Evolutionary conservation across 2,113 vertebrate genomes (phyloP).

Genomic region (Malurus elegans): DNA sequence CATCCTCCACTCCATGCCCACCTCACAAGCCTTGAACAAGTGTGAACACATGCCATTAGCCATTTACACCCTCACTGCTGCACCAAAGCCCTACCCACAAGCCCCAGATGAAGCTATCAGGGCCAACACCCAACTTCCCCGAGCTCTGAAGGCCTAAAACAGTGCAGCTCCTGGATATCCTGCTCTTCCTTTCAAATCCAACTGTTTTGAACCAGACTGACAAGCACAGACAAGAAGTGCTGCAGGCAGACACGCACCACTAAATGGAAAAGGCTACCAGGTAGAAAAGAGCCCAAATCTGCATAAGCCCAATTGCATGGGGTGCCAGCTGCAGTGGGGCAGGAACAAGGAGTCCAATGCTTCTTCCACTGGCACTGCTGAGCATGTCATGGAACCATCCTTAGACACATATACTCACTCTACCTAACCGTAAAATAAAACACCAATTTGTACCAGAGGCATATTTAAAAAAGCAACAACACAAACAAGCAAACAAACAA

Average conservation of each 20-base stretch:
- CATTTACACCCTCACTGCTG: not conserved
- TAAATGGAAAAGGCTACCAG: not conserved
- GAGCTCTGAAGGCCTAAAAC: not conserved
- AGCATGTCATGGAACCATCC: not conserved
- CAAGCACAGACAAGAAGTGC: not conserved
- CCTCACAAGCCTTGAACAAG: not conserved
- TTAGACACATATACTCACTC: not conserved
- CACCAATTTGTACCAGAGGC: not conserved
- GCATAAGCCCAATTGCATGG: not conserved
- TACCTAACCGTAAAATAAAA: not conserved
- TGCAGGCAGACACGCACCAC: not conserved
- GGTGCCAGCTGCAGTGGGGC: rapidly evolving
- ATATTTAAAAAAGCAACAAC: not conserved
- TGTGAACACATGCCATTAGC: not conserved
- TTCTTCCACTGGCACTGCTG: not conserved
- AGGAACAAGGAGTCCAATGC: not conserved
- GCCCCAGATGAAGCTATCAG: not conserved
- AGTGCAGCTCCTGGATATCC: not conserved
- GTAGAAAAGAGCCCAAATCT: not conserved
- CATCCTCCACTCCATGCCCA: rapidly evolving
- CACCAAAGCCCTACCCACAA: not conserved
- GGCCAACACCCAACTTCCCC: not conserved
- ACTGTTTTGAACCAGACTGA: not conserved
- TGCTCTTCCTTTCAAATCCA: not conserved
- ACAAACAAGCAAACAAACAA: not conserved